Evolutionary conservation across 1,140 invertebrate genomes (phyloP).

Genomic region (Cyphomyrmex costatus): DNA sequence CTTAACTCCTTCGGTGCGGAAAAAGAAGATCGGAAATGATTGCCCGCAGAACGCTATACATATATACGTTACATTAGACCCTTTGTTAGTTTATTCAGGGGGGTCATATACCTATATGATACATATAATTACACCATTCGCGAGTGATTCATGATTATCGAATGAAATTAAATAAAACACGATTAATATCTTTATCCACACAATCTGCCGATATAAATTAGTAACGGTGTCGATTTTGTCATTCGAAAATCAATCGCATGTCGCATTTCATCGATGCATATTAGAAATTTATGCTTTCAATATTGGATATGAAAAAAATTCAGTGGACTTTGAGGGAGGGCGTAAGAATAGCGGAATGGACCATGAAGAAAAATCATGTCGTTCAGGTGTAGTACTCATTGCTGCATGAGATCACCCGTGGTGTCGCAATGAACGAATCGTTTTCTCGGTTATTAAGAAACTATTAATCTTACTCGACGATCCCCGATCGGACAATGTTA

Average conservation of each 20-base stretch:
- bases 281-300: slow-evolving; percentile 14
- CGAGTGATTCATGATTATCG: slow-evolving; percentile 46
- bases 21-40: slow-evolving; percentile 43
- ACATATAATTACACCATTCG: slow-evolving; percentile 33
- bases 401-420: slow-evolving; percentile 80
- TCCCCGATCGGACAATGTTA: slow-evolving; percentile 73
- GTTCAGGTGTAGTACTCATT: slow-evolving; percentile 72
- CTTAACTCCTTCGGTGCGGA: slow-evolving; percentile 16
- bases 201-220: slow-evolving; percentile 5
- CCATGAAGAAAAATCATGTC: slow-evolving; percentile 78
- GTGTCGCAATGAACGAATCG: slow-evolving; percentile 78
- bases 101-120: too few species aligned
- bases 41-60: neutral
- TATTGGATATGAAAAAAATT: neutral
- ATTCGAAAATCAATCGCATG: neutral
- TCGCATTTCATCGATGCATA: neutral
- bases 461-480: slow-evolving; percentile 83
- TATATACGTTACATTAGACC: neutral
- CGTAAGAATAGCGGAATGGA: slow-evolving; percentile 56
- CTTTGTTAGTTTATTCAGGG: slow-evolving; percentile 44
- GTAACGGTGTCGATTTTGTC: neutral
- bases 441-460: slow-evolving; percentile 86
- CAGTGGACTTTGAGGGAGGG: neutral
- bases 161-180: slow-evolving; percentile 50
- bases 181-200: slow-evolving; percentile 21